Base-by-base conservation (phyloP, 2,113 vertebrate species). In the Tringa solitaria region DNA sequence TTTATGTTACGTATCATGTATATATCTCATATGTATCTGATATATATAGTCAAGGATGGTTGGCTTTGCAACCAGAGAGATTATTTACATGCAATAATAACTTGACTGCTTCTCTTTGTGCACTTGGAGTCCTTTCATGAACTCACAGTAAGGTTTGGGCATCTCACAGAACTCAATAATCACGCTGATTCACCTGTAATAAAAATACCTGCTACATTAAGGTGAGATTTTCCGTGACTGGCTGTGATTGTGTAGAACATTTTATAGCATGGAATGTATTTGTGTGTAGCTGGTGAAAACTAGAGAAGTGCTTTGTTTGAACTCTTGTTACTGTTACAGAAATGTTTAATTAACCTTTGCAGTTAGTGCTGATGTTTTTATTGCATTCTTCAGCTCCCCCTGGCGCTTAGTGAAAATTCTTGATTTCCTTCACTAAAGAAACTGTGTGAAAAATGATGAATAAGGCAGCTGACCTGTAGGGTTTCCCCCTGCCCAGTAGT, bases 311-410 rank as follows among this genome's bases (percentile, higher is more conserved):
- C 33, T 95, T 94, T 89, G 23, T 80, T 67, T 94, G 80, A 93
- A 89, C 56, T 87, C 64, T 51, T 89, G 41, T 82, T 90, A 30
- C 80, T 74, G 12, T 76, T 96, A 63, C 32, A 87, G 78, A 92
- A 95, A 78, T 81, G 43, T 85, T 95, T 87, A 86, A 96, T 92
- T 91, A 94, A 92, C n/a, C 68, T 96, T 94, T 91, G 60, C 60
- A 78, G 32, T 91, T 92, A 87, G 86, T 68, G 76, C 77, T 65
- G 84, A 64, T 32, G 45, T 41, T 94, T 87, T 96, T 86, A 88
- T 74, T 86, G n/a, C 57, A 86, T 94, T 94, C 64, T 94, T 89
- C 67, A 84, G 5, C 35, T 95, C 53, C 43, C 48, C 8, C 10
- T 78, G 37, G 27, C 73, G 23, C 37, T 37, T 84, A 67, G 72